Evolutionary conservation across 1,140 invertebrate genomes (phyloP).

Genomic region (Metopolophium dirhodum): DNA sequence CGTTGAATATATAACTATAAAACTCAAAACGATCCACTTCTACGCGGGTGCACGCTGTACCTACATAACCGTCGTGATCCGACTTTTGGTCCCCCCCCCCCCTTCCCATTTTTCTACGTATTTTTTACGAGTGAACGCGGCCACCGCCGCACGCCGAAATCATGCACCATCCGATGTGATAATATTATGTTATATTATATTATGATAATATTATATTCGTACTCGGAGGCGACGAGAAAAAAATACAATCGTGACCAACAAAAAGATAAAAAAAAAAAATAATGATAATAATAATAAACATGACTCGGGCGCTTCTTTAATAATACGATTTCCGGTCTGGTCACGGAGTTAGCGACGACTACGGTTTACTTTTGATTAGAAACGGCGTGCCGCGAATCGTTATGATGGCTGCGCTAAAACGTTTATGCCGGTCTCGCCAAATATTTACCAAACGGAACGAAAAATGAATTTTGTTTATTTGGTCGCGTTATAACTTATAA

Average conservation of each 20-base stretch:
- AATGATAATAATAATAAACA: neutral
- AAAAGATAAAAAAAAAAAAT: constrained; percentile 1
- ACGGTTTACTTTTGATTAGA: neutral
- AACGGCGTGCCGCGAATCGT: neutral
- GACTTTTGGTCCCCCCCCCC: neutral
- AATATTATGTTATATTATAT: no score
- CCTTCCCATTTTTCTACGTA: neutral
- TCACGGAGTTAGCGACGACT: neutral
- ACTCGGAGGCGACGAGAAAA: neutral
- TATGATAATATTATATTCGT: no score
- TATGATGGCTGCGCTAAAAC: neutral
- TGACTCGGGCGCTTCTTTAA: neutral
- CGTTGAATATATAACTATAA: neutral
- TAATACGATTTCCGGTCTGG: neutral
- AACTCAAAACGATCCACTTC: neutral
- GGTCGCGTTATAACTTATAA: neutral
- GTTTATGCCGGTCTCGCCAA: neutral
- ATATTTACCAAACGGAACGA: neutral
- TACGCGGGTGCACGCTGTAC: neutral
- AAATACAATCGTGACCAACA: neutral
- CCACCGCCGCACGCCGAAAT: neutral
- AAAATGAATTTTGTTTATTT: neutral
- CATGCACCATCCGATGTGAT: neutral
- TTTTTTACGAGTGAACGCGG: neutral
- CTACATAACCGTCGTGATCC: neutral